Conservation (phyloP, 2,797 vertebrate species). For the Melanotaenia boesemani region DNA sequence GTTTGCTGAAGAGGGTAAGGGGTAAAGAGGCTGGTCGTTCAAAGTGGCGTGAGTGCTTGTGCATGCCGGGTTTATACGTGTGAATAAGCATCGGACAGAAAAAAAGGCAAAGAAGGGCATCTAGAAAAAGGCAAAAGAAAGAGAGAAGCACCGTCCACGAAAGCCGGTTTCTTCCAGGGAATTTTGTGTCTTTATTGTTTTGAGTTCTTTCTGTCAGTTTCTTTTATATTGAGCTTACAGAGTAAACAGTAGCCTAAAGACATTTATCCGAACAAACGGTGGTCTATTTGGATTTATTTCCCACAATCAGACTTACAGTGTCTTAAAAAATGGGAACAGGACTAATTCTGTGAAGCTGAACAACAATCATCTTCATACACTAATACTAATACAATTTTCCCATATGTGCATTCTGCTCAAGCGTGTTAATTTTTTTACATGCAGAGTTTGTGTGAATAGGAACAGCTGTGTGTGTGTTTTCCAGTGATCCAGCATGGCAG, state of each 20-base stretch:
- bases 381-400: no score
- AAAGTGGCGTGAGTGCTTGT: constrained; percentile 9
- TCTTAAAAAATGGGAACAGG: not conserved
- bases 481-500: not conserved
- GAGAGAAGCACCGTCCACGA: constrained; percentile 1
- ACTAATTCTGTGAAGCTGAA: not conserved
- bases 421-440: no score
- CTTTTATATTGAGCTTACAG: not conserved
- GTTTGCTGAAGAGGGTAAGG: constrained; percentile 43
- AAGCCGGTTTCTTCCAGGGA: constrained; percentile 14
- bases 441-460: no score
- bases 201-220: constrained; percentile 14
- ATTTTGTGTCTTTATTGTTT: constrained; percentile 30
- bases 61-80: not conserved
- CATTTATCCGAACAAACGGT: not conserved
- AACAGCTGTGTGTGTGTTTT: constrained; percentile 5
- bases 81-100: constrained; percentile 24
- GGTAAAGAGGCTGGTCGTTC: constrained; percentile 6
- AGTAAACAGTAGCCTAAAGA: not conserved
- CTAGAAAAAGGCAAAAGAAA: constrained; percentile 13
- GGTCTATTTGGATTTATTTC: not conserved
- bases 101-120: not conserved
- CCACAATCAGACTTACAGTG: not conserved
- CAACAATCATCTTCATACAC: no score
- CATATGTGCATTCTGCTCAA: not conserved